Evolutionary conservation across 2,113 vertebrate genomes (phyloP), one percentile per base, ranked within the genome.

Genomic region (Phylloscopus whistleri): DNA sequence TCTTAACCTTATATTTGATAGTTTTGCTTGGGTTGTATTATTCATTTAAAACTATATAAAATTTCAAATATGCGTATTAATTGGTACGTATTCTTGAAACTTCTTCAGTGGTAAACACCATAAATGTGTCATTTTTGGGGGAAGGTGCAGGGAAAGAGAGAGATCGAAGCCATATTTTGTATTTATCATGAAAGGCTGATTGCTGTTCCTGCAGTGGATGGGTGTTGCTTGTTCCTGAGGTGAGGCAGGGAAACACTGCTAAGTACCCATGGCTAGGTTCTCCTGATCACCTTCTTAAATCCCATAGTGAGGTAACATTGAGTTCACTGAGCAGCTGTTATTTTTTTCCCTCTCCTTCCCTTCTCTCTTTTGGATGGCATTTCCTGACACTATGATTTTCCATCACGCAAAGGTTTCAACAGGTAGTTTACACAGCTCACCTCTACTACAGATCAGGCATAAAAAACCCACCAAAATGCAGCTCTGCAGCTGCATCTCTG

Each of bases 161-260:
- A 46, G 9, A 43, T 24, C 24, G 23, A 83, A 79, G 13, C 23
- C 3, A 0, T 70, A 18, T 64, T 81, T 77, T 66, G 14, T 43
- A 43, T 74, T 51, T 31, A 19, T 21, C 31, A 9, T 51, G 39
- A 33, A 53, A 44, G 8, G 12, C 63, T 44, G 60, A 23, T 16
- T 3, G 0, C 63, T n/a, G 24, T 41, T 28, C 49, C 39, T 8
- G 6, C 0, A 0, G 13, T 44, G 16, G 28, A 21, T 35, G 27
- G 18, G 10, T 55, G 16, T 73, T 31, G 46, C 33, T 59, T 84
- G 37, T 39, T 53, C 39, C 55, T 37, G 44, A 64, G 49, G 35
- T 41, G 22, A 95, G 64, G 20, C 41, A 46, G 59, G 39, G 49
- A 33, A 87, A 18, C 31, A 12, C n/a, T 55, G 24, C 64, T 59